Base-by-base conservation (phyloP, 2,797 vertebrate genomes). In the Sternarchorhynchus goeldii region DNA sequence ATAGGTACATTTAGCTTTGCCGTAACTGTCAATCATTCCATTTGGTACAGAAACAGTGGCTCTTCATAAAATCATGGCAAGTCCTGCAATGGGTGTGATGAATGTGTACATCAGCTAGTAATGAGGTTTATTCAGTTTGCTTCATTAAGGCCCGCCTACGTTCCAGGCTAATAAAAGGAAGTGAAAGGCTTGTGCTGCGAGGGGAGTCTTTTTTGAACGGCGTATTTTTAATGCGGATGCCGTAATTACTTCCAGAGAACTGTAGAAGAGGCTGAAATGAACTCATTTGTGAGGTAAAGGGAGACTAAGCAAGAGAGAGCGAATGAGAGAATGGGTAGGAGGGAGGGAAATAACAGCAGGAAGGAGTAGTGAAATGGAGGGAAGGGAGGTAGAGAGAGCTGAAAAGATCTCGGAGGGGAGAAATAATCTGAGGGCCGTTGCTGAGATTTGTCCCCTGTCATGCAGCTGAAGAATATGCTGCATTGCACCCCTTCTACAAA, bases 91-190 rank as follows among this genome's bases (percentile, higher is more conserved):
- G 20, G 80, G 82, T 65, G 59, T 77, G 77, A 78, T 29, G 50
- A 76, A 39, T 17, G 41, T 80, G 81, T 83, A 81, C 68, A 80
- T 88, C 74, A 76, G 80, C 77, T 80, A 72, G 70, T 86, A 85
- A 87, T 70, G 39, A 80, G 73, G 81, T 74, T 73, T 62, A 67
- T 78, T 85, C 34, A 21, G 80, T 70, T 55, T 50, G 71, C 73
- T 85, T 89, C 82, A 87, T 88, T 85, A 86, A 66, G 66, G 69
- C 55, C 55, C 29, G 72, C 85, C 73, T 80, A 76, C 78, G 39
- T 86, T 75, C 66, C n/a, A 72, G 73, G 72, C 75, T 67, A 63
- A 79, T 77, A 77, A 85, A 80, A 83, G 31, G 76, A 67, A 73
- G 20, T 60, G 73, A 63, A 78, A 50, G 77, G 71, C 67, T 75